Base-by-base conservation (phyloP, 2,113 vertebrate genomes). In the Calonectris borealis region DNA sequence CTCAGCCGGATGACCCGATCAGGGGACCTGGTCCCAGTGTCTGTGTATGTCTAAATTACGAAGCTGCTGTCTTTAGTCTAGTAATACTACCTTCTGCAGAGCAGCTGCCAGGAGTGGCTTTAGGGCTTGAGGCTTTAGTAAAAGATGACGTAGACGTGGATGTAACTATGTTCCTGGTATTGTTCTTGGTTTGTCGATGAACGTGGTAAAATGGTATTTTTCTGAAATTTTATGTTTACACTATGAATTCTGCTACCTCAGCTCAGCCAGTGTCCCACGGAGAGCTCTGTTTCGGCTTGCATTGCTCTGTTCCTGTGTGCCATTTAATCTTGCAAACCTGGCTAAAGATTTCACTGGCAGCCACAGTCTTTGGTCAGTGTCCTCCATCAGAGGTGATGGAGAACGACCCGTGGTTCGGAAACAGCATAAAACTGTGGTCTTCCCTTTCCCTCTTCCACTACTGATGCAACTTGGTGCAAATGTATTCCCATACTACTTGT, bases 111-210 rank as follows among this genome's bases (percentile, higher is more conserved):
- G 60, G 68, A 90, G 38, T 73, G 38, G 31, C 70, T 72, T 79
- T 61, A 80, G 46, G 76, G 40, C 34, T 90, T 64, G 42, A 78
- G 76, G 31, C 57, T 94, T 14, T 76, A 68, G 61, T 76, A 68
- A 48, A 77, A 62, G 21, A 46, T 84, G 86, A 73, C 11, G 21
- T 76, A 69, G 42, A 44, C 7, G 25, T 51, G 71, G n/a, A 26
- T 60, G 18, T 48, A 89, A 75, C 38, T 78, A 4, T 73, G 46
- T 75, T 91, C 77, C 60, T 92, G 60, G 34, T 75, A 64, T 84
- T 92, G 85, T 78, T 86, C 65, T 79, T 90, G 60, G 38, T 92
- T 96, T 90, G 72, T 90, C 81, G 71, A 51, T 80, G 77, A 88
- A 68, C 17, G 3, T 60, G 34, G 54, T 61, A 57, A 85, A 86